A percentile compares a stretch with the other conserved stretches of the same genome.
Evolutionary conservation across 2,113 vertebrate species (phyloP).

Genomic region (Fulmarus glacialis): DNA sequence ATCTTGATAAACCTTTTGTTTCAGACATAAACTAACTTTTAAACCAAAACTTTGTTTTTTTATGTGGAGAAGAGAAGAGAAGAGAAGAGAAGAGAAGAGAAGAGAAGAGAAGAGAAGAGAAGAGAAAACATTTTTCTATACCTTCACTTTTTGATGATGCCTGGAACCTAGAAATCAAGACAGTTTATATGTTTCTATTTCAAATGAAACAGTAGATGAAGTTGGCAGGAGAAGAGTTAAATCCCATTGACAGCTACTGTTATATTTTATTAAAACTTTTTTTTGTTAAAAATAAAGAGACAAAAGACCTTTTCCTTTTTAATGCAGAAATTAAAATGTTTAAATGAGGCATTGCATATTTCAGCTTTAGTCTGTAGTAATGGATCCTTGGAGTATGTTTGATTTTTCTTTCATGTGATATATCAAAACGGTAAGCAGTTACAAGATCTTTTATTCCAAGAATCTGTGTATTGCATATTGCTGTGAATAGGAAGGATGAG

Average conservation of each 20-base stretch:
- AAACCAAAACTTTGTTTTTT: not conserved
- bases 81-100: too few relatives aligned
- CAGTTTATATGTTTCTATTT: not conserved
- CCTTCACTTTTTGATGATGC: not conserved
- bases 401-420: not conserved
- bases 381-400: not conserved
- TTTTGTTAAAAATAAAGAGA: not conserved
- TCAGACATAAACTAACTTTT: not conserved
- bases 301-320: not conserved
- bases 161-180: not conserved
- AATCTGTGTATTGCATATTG: not conserved
- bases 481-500: conserved; percentile 11
- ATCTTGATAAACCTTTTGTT: not conserved
- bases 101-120: not conserved
- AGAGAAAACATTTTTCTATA: not conserved
- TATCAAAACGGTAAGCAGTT: not conserved
- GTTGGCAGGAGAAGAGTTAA: not conserved
- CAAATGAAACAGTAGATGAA: not conserved
- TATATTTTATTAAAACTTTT: not conserved
- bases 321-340: not conserved
- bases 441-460: not conserved
- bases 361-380: not conserved
- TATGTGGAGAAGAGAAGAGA: too few relatives aligned
- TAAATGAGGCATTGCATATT: not conserved
- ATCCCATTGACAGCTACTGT: not conserved